Base-by-base conservation (phyloP, 2,113 vertebrate genomes). In the Stegastes partitus region DNA sequence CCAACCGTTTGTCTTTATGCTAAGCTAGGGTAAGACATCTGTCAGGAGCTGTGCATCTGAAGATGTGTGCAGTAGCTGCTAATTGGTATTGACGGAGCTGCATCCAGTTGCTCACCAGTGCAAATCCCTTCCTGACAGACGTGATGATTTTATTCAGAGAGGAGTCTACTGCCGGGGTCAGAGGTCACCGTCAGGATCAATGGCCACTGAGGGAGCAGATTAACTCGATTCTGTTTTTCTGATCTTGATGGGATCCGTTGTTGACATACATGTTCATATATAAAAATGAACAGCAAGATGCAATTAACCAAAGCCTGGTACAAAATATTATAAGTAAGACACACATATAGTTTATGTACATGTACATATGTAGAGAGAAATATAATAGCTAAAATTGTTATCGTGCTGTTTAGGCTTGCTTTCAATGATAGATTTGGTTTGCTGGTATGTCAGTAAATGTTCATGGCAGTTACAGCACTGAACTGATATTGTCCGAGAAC, bases 21-120 rank as follows among this genome's bases (percentile, higher is more conserved):
- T 49, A 49, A 49, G 47, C 51, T 54, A 54, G 11, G 51, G 2
- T 54, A 54, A 54, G 11, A 54, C 51, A 25, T 22, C 9, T 15
- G 23, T 22, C 11, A 22, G n/a, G 22, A 19, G 8, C 19, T 21
- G 18, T 47, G 45, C 47, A 50, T 42, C 39, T 42, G 39, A 42
- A 42, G 47, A 22, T 15, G 47, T 49, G 12, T 22, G 21, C 22
- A 14, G 3, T 15, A 12, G 47, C 15, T 54, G 51, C 51, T 54
- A 54, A 54, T 54, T 54, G 51, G 51, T 54, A 54, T 54, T 15
- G 51, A 54, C 51, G 11, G 51, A 22, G 51, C 51, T 4, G 51
- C 51, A 14, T 54, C 51, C 22, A 54, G 51, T 54, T 22, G 51
- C 12, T 23, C 51, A 54, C 3, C 51, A 9, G 21, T 15, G 21